Conservation (phyloP, 2,113 vertebrate species). For the Myrmophylax atrothorax region DNA sequence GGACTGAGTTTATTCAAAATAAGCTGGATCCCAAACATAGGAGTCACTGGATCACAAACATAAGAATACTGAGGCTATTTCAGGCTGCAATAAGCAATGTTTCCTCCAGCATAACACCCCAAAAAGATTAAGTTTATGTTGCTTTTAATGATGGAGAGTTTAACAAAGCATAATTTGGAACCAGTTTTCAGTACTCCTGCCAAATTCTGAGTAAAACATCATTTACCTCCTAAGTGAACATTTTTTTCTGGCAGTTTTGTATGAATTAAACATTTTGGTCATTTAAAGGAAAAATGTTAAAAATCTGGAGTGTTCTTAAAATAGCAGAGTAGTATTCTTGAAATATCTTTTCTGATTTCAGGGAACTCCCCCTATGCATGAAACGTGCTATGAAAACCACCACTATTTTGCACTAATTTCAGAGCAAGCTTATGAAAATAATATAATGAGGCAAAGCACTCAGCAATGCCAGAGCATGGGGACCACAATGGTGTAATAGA, state of each 20-base stretch:
- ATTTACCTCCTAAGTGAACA: conserved; percentile 63
- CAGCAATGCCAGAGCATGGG: conserved; percentile 59
- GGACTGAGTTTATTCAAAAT: not conserved
- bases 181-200: conserved; percentile 27
- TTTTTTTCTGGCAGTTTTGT: conserved; percentile 55
- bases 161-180: conserved; percentile 64
- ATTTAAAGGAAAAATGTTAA: conserved; percentile 61
- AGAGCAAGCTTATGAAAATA: conserved; percentile 35
- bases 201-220: conserved; percentile 57
- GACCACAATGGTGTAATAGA: conserved; percentile 55
- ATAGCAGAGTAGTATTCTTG: conserved; percentile 26
- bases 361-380: not conserved
- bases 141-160: conserved; percentile 36
- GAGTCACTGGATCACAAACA: not conserved
- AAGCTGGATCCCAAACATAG: not conserved
- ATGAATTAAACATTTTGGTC: conserved; percentile 66
- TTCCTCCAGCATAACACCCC: not conserved
- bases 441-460: conserved; percentile 44
- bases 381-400: conserved; percentile 1
- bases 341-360: conserved; percentile 53
- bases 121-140: conserved; percentile 39
- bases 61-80: not conserved
- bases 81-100: not conserved
- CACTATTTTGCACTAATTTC: conserved; percentile 30
- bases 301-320: conserved; percentile 62